Evolutionary conservation across 2,113 vertebrate genomes (phyloP).

Genomic region (Aegithalos caudatus): DNA sequence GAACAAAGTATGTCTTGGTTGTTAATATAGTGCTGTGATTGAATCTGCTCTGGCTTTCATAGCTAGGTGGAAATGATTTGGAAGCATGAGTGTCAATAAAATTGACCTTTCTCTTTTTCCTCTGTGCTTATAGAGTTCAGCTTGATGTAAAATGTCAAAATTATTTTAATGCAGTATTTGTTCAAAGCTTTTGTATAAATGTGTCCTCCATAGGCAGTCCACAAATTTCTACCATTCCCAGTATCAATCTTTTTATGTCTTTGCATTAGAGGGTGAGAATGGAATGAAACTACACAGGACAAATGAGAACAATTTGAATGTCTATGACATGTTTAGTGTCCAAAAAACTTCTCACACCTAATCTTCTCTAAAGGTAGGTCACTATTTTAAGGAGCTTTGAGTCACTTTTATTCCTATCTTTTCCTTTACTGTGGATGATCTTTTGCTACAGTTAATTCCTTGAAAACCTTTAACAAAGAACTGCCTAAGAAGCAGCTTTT

Average conservation of each 20-base stretch:
- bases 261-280: not conserved
- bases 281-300: not conserved
- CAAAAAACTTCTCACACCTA: not conserved
- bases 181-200: not conserved
- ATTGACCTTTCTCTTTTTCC: not conserved
- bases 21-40: not conserved
- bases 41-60: not conserved
- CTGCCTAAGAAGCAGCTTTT: not conserved
- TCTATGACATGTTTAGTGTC: not conserved
- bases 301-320: not conserved
- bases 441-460: not conserved
- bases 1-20: not conserved
- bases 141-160: not conserved
- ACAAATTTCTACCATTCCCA: not conserved
- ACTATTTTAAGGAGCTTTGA: not conserved
- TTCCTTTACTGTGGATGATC: not conserved
- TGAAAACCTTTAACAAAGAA: not conserved
- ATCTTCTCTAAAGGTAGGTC: not conserved
- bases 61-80: not conserved
- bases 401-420: not conserved
- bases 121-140: not conserved
- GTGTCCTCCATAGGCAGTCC: not conserved
- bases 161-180: not conserved
- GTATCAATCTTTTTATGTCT: not conserved
- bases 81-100: not conserved